Base-by-base conservation (phyloP, 2,888 invertebrate species). In the Argyresthia goedartella region DNA sequence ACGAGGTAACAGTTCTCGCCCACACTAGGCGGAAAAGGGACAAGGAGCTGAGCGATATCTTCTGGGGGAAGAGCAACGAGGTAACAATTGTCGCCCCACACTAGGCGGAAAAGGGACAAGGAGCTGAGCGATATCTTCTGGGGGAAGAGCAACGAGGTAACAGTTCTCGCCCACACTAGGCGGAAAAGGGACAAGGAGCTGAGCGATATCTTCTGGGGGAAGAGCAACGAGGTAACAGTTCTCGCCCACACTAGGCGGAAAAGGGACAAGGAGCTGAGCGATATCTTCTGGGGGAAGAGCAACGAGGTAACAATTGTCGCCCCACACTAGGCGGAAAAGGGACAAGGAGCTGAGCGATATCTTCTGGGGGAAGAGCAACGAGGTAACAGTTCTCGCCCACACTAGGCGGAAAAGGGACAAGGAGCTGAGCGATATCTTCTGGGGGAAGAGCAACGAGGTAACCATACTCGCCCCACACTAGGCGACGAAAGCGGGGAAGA, bases 1-100 rank as follows among this genome's bases (percentile, higher is more conserved):
- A 34, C 44, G 54, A 3, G 15, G 61, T 73, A 3, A 10, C 41
- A 9, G 33, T 14, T 15, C n/a, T n/a, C n/a, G n/a, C 16, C n/a
- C n/a, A n/a, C 41, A 16, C 14, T 11, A 3, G n/a, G n/a, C n/a
- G 9, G 8, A 6, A 45, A 8, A 45, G 15, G 25, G 15, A 8
- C 7, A 9, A 10, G 8, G 11, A 45, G 9, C 54, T 47, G 41
- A 42, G 53, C 57, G 57, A 55, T 41, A 47, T 49, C n/a, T 41
- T 49, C 25, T 8, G 53, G 49, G 51, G 8, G 35, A 7, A 34
- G 13, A 54, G 49, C 45, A 4, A 34, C 44, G 54, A 3, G 15
- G 61, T 73, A 3, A 10, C 41, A 9, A 15, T 14, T 15, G n/a
- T n/a, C n/a, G n/a, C 16, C 15, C 15, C 25, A 4, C 2, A 25